These are phyloP conservation scores for Zeuzera pyrina DNA, from an alignment of 2,888 invertebrate genomes.

Conservation along the genomic window DNA sequence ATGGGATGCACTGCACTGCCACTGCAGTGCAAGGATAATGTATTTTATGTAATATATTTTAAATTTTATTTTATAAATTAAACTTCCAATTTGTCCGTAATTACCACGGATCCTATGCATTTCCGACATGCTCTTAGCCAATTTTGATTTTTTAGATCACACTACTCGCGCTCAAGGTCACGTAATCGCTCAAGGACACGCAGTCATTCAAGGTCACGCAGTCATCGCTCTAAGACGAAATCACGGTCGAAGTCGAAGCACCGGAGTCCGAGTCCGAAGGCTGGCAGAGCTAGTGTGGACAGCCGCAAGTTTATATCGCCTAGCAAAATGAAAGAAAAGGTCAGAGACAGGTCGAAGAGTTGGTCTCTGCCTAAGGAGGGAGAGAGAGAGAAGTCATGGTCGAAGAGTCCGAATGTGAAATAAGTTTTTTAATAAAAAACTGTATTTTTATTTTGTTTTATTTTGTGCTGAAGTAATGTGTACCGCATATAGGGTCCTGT, in stretches of 20 bases:
- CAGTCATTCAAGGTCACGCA: constrained; percentile 30
- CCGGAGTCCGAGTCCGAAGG: constrained; percentile 13
- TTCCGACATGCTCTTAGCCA: too few species aligned
- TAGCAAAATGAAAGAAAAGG: too few species aligned
- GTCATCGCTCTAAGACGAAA: constrained; percentile 22
- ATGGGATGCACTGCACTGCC: too few species aligned
- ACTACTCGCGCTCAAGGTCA: constrained; percentile 42
- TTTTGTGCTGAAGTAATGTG: too few species aligned
- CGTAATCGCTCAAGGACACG: constrained; percentile 36
- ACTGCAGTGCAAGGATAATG: too few species aligned
- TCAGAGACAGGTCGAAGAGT: constrained; percentile 65
- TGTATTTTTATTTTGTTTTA: too few species aligned
- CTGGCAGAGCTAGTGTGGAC: constrained; percentile 18
- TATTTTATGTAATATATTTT: too few species aligned
- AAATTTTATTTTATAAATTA: too few species aligned
- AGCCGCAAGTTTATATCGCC: constrained; percentile 17
- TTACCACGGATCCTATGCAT: too few species aligned
- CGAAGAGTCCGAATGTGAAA: constrained; percentile 53
- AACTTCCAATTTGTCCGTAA: too few species aligned
- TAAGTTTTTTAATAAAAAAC: not conserved
- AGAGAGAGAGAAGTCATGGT: constrained; percentile 66
- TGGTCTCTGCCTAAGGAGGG: constrained; percentile 75
- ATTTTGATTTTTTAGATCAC: constrained; percentile 46
- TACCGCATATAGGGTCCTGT: too few species aligned
- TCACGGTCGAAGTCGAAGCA: constrained; percentile 30